phyloP scores from a whole-genome alignment of 1,140 invertebrate species.

The Brachionus manjavacas region DNA sequence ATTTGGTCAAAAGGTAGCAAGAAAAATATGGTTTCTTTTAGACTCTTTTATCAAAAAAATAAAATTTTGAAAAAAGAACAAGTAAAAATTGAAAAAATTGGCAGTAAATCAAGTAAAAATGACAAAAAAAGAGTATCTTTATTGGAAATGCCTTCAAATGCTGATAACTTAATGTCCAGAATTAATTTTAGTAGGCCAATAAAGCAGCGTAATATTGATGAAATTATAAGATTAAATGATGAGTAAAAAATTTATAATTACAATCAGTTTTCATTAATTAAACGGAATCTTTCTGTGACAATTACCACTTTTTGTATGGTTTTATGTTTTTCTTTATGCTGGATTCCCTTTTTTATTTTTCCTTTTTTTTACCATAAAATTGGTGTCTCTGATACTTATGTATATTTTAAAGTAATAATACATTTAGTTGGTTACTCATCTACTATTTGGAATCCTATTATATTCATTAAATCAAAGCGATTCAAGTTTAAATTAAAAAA shows the following conservation, averaged over 20 bases:
- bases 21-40: neutral
- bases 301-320: constrained; percentile 29
- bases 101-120: neutral
- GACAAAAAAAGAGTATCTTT: neutral
- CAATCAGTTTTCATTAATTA: constrained; percentile 29
- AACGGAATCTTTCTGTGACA: constrained; percentile 33
- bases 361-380: constrained; percentile 10
- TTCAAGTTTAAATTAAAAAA: constrained; percentile 9
- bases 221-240: neutral
- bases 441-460: constrained; percentile 23
- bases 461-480: constrained; percentile 26
- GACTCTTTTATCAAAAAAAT: neutral
- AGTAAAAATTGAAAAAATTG: neutral
- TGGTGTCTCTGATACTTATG: neutral
- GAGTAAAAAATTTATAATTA: neutral
- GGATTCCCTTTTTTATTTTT: constrained; percentile 32
- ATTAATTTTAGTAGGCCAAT: neutral
- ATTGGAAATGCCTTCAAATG: neutral
- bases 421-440: constrained; percentile 38
- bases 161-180: neutral
- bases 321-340: constrained; percentile 16
- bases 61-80: neutral
- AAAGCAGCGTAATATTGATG: neutral
- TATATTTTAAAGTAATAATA: constrained; percentile 14
- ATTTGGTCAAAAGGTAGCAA: constrained; percentile 19